Evolutionary conservation across 1,140 invertebrate species (phyloP), one percentile per base, ranked within the genome.

Genomic region (Acromyrmex charruanus): DNA sequence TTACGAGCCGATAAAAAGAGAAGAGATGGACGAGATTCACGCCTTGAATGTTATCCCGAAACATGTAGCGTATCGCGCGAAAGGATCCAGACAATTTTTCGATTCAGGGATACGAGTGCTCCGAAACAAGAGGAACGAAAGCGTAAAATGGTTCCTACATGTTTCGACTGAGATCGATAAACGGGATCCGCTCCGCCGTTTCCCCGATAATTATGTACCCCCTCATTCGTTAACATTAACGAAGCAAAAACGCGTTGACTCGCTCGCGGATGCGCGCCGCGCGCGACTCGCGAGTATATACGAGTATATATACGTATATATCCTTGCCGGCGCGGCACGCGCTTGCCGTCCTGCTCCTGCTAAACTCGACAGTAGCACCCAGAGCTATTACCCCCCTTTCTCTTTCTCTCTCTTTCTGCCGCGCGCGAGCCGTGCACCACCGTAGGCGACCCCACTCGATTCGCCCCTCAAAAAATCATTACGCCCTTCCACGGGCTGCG

Each of bases 401-500:
- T 86, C 74, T 44, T 39, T 53, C 51, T 79, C 84, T 85, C 65
- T 71, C 68, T 74, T 69, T 68, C 89, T 61, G 66, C 65, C 89
- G 9, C 39, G 10, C 39, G 61, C 77, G 65, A 61, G 58, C 69
- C 39, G 71, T 80, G 68, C 88, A 84, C 80, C 80, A 61, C 80
- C 90, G 91, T 89, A 84, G 89, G 89, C 93, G 92, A 95, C 94
- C 94, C 95, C 94, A 95, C 95, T 95, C 94, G 94, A 95, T 94
- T 94, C 94, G 93, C 94, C 94, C 94, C 94, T 95, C 95, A 95
- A 95, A 95, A 95, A 95, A 95, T 95, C 95, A 95, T 95, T 95
- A 95, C 95, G 95, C 94, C 94, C 94, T 95, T 95, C 94, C 94
- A 93, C 94, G 94, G 95, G 94, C 95, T 95, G 95, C 95, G 95